Conservation (phyloP, 2,888 invertebrate genomes). For the Dusona sp. region DNA sequence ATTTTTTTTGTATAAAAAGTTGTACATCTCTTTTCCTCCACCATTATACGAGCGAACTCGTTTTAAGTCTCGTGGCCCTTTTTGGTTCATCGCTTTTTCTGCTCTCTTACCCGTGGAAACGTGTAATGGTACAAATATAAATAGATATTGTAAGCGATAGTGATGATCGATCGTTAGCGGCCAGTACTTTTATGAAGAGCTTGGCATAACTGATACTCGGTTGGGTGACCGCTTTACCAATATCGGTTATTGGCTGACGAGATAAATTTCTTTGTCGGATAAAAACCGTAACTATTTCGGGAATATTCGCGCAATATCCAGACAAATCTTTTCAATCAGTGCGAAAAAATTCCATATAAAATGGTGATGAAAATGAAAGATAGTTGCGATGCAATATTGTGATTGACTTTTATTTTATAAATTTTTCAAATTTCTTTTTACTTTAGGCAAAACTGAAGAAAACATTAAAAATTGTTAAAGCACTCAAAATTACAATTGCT, state of each 20-base stretch:
- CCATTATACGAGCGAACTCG: background rate
- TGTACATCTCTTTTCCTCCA: background rate
- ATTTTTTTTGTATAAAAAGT: background rate
- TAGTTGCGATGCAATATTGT: background rate
- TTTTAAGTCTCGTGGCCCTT: background rate
- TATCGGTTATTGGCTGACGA: background rate
- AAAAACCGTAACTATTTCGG: background rate
- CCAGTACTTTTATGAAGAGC: background rate
- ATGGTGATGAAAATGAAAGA: background rate
- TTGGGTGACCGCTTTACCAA: background rate
- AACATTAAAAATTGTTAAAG: background rate
- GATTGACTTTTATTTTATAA: background rate
- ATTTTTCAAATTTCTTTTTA: background rate
- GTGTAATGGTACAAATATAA: background rate
- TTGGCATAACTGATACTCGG: background rate
- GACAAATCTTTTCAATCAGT: background rate
- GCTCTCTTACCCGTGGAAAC: background rate
- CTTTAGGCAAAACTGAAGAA: background rate
- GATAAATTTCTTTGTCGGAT: conserved; percentile 6
- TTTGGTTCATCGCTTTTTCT: conserved; percentile 6
- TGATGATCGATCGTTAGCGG: background rate
- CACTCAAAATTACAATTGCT: background rate
- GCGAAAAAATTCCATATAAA: background rate
- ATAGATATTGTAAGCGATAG: conserved; percentile 9
- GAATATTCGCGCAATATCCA: background rate